phyloP scores from a whole-genome alignment of 2,797 vertebrate species.

The Sternarchorhynchus goeldii region DNA sequence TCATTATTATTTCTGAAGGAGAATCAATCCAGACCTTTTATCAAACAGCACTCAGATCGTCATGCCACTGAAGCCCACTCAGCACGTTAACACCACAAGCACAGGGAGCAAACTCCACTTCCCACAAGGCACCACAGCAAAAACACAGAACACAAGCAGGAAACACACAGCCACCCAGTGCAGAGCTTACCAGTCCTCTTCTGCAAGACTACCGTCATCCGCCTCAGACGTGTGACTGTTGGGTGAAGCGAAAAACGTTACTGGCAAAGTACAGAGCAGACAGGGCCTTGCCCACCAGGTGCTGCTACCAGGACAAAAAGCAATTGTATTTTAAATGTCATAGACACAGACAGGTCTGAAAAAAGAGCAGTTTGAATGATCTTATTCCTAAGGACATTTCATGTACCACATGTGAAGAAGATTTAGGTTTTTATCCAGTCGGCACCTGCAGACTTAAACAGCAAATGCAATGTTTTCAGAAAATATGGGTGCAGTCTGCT shows the following conservation, averaged over 20 bases:
- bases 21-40: neutral
- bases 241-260: conserved; percentile 69
- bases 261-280: conserved; percentile 38
- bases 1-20: neutral
- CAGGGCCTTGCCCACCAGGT: neutral
- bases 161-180: conserved; percentile 60
- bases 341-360: neutral
- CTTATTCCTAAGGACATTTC: no score
- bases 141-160: conserved; percentile 70
- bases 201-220: conserved; percentile 91
- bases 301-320: neutral
- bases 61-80: conserved; percentile 35
- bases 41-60: neutral
- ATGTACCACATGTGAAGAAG: neutral
- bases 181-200: conserved; percentile 92
- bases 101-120: conserved; percentile 52
- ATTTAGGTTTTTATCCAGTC: neutral
- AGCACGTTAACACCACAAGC: conserved; percentile 35
- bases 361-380: neutral
- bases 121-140: conserved; percentile 72
- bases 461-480: neutral
- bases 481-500: neutral
- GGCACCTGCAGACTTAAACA: neutral
- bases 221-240: conserved; percentile 91
- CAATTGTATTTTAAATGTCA: neutral